Percentiles rank a stretch among this genome's conserved stretches.
Evolutionary conservation across 2,113 vertebrate genomes (phyloP).

Genomic region (Misgurnus mizolepis): DNA sequence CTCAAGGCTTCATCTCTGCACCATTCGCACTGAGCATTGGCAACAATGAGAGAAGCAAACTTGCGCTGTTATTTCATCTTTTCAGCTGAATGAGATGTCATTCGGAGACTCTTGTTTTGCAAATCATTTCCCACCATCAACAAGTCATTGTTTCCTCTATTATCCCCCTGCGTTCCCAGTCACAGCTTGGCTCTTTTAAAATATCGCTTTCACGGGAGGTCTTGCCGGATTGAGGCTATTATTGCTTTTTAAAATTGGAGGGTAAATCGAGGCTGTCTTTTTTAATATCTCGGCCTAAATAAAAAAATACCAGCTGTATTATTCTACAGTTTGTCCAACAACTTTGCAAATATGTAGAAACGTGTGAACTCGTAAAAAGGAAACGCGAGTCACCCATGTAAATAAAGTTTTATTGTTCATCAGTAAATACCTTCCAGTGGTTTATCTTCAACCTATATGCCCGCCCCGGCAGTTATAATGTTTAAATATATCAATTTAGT

Average conservation of each 20-base stretch:
- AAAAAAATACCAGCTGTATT: not conserved
- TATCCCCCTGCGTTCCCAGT: not conserved
- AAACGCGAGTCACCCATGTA: not conserved
- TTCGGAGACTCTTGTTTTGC: constrained; percentile 15
- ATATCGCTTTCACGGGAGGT: constrained; percentile 11
- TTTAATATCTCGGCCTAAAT: constrained; percentile 20
- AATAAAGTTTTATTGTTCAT: not conserved
- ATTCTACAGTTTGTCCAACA: not conserved
- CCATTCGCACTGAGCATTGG: constrained; percentile 19
- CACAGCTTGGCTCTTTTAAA: constrained; percentile 25
- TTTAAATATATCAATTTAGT: not conserved
- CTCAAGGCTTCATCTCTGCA: not conserved
- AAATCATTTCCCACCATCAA: constrained; percentile 20
- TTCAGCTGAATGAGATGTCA: not conserved
- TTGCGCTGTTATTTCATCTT: constrained; percentile 2
- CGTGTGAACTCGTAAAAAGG: no score
- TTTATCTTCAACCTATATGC: not conserved
- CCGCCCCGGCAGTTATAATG: not conserved
- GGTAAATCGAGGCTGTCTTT: constrained; percentile 8
- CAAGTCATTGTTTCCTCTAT: constrained; percentile 26
- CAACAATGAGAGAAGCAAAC: constrained; percentile 8
- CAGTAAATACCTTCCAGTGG: not conserved
- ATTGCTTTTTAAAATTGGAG: constrained; percentile 18
- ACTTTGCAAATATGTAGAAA: not conserved
- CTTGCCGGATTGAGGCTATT: constrained; percentile 16